Base-by-base conservation (phyloP, 2,113 vertebrate genomes). In the Rana temporaria region DNA sequence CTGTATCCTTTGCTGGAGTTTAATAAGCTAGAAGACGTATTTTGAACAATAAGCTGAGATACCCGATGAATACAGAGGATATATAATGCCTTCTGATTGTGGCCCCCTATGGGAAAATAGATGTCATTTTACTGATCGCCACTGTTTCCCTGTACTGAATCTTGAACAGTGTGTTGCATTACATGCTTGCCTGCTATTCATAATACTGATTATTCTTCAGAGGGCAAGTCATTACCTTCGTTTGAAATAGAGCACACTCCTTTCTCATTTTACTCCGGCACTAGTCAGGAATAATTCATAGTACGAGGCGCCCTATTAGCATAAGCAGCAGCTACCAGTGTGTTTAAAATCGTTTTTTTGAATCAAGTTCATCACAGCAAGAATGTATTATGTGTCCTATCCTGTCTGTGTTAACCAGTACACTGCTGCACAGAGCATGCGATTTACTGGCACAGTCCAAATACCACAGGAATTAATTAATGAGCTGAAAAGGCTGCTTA, bases 61-160 rank as follows among this genome's bases (percentile, higher is more conserved):
- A 63, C 68, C 22, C 56, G 62, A 71, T 32, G 78, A 80, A 74
- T 82, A 42, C 48, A 66, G 69, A 59, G 75, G 71, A 82, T 17
- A 67, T n/a, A 82, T 76, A 76, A 76, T 83, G 63, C 81, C 76
- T 76, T 76, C 67, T 76, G 71, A 76, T 76, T 73, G 64, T 42
- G 30, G 52, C 38, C 81, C 80, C 81, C 64, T 68, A 76, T 83
- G 64, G 81, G 81, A 83, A 74, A 76, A 83, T 68, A 76, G 71
- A 76, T 76, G 81, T 68, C 55, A 74, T 83, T 83, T 83, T 83
- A 22, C 53, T 67, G 80, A 82, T 82, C 24, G 69, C 70, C 62
- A 82, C 80, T 57, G 70, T 65, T 74, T 82, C 42, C 70, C 56
- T 6, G 48, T 24, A 57, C 70, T 66, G 80, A 82, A 82, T 74